phyloP scores from a whole-genome alignment of 2,113 vertebrate species.

The Anser brachyrhynchus region DNA sequence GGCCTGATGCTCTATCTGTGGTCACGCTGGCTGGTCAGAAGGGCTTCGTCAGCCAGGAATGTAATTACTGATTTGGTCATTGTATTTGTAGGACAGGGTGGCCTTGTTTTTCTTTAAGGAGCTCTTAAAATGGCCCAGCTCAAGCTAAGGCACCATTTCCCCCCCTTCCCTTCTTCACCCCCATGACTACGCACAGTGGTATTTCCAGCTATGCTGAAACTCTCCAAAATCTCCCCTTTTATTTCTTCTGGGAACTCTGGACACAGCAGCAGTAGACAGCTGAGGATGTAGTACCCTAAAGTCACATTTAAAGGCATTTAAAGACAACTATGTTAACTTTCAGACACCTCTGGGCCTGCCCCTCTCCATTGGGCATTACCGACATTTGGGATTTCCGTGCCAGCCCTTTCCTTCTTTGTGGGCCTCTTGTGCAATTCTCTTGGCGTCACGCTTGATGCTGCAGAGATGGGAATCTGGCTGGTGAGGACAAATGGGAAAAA shows the following conservation, averaged over 20 bases:
- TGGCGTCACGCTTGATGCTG: neutral
- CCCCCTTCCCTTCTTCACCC: neutral
- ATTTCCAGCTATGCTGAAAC: neutral
- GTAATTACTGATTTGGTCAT: neutral
- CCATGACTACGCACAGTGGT: rapidly evolving
- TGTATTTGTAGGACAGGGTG: neutral
- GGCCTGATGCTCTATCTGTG: neutral
- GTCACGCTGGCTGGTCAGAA: neutral
- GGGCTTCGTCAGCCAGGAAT: neutral
- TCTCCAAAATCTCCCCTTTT: neutral
- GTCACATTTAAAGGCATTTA: neutral
- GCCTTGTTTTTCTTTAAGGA: neutral
- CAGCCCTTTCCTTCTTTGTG: neutral
- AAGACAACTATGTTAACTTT: neutral
- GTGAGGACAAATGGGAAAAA: neutral
- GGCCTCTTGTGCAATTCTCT: neutral
- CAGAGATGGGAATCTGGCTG: neutral
- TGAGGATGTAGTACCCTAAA: neutral
- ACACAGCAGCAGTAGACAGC: neutral
- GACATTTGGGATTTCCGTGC: neutral
- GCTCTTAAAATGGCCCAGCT: neutral
- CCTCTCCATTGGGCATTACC: neutral
- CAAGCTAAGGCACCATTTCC: neutral
- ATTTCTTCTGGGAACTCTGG: neutral
- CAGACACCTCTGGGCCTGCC: neutral